phyloP scores from a whole-genome alignment of 2,113 vertebrate genomes.

The Falco punctatus region DNA sequence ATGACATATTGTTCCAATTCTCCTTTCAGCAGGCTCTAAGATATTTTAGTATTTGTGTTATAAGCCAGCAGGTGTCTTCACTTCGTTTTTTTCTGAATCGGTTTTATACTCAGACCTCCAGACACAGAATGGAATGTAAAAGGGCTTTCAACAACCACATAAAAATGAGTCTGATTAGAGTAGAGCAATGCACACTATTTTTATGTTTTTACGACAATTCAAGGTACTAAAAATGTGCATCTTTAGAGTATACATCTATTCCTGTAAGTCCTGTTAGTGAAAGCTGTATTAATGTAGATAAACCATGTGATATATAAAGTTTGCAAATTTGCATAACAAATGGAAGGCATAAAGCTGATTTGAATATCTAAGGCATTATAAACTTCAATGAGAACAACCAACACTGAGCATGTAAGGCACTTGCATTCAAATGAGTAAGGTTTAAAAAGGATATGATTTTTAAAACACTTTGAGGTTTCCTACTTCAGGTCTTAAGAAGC shows the following conservation, averaged over 20 bases:
- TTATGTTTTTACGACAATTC: conserved; percentile 79
- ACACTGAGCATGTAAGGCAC: conserved; percentile 71
- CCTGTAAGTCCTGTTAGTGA: conserved; percentile 70
- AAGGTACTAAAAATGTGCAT: conserved; percentile 75
- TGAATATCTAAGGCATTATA: conserved; percentile 80
- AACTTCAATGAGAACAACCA: conserved; percentile 76
- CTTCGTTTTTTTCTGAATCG: conserved; percentile 85
- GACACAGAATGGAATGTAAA: conserved; percentile 86
- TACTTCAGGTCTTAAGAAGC: conserved; percentile 59
- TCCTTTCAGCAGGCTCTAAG: conserved; percentile 84
- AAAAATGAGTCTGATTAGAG: conserved; percentile 85
- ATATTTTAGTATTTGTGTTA: conserved; percentile 89
- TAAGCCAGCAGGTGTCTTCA: conserved; percentile 92
- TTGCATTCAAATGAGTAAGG: conserved; percentile 75
- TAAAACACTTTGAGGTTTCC: conserved; percentile 67
- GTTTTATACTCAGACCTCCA: conserved; percentile 89
- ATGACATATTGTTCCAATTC: conserved; percentile 92
- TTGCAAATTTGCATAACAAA: conserved; percentile 77
- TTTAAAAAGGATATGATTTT: conserved; percentile 71
- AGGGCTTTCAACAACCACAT: conserved; percentile 85
- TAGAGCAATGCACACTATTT: conserved; percentile 74
- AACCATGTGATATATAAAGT: conserved; percentile 76
- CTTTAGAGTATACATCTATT: conserved; percentile 68
- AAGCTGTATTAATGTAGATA: conserved; percentile 75
- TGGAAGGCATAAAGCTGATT: conserved; percentile 73